These are phyloP conservation scores for Eurytoma adleriae DNA, from an alignment of 2,888 invertebrate genomes.

Conservation along the genomic window DNA sequence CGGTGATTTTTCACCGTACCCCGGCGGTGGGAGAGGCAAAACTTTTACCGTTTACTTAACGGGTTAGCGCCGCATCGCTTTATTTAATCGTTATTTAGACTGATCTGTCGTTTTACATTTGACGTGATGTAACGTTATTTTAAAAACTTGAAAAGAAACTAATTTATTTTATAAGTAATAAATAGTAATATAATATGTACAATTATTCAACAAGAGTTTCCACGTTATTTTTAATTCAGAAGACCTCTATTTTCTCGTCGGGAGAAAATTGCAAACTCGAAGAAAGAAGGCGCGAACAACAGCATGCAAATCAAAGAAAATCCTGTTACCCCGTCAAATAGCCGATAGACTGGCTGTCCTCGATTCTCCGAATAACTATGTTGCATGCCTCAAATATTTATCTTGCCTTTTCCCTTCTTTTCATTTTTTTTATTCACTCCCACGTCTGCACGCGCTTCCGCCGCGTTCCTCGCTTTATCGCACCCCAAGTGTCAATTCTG, in stretches of 20 bases:
- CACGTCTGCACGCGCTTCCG: slow-evolving; percentile 21
- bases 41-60: too few species aligned
- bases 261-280: slow-evolving; percentile 7
- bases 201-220: too few species aligned
- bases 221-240: neutral
- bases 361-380: slow-evolving; percentile 51
- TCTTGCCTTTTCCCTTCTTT: slow-evolving; percentile 60
- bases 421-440: slow-evolving; percentile 9
- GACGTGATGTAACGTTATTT: too few species aligned
- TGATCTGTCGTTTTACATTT: too few species aligned
- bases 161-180: too few species aligned
- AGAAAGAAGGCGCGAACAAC: slow-evolving; percentile 24
- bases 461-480: neutral
- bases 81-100: too few species aligned
- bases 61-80: too few species aligned
- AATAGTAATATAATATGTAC: too few species aligned
- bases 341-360: slow-evolving; percentile 67
- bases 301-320: slow-evolving; percentile 70
- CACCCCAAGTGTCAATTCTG: slow-evolving; percentile 70
- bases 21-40: too few species aligned
- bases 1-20: too few species aligned
- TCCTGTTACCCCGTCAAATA: slow-evolving; percentile 72
- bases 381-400: slow-evolving; percentile 75
- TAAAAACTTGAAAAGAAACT: too few species aligned
- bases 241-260: neutral